A percentile compares a stretch with the other conserved stretches of the same genome.
These are phyloP conservation scores for Riptortus pedestris DNA, from an alignment of 1,140 invertebrate genomes.

Conservation along the genomic window DNA sequence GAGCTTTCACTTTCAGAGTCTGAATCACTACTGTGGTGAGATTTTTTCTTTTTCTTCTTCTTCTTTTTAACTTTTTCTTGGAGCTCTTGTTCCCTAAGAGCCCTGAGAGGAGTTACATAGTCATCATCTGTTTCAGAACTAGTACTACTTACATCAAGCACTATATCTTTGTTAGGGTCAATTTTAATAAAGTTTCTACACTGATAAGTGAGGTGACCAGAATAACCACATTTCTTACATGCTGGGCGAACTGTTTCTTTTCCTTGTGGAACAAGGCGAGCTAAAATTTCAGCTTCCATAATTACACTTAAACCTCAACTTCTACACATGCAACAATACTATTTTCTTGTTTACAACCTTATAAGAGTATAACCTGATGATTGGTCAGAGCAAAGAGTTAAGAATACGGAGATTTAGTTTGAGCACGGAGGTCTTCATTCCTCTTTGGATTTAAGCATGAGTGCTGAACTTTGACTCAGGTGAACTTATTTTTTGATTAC, in stretches of 20 bases:
- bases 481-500: no score
- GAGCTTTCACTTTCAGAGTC: constrained; percentile 10
- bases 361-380: no score
- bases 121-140: constrained; percentile 73
- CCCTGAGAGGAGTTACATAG: constrained; percentile 69
- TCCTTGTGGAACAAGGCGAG: constrained; percentile 30
- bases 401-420: no score
- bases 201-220: constrained; percentile 91
- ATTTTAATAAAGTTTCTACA: constrained; percentile 91
- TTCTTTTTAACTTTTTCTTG: constrained; percentile 43
- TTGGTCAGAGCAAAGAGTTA: no score
- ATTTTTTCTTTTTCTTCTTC: constrained; percentile 41
- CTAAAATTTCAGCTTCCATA: constrained; percentile 32
- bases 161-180: constrained; percentile 76
- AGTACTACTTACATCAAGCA: constrained; percentile 89
- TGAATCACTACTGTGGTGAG: constrained; percentile 29
- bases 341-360: no score
- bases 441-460: no score
- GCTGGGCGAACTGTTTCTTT: constrained; percentile 66
- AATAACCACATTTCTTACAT: constrained; percentile 88
- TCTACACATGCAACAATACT: no score
- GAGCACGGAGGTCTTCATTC: no score
- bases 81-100: constrained; percentile 64
- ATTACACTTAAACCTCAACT: not conserved
- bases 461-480: no score